These are phyloP conservation scores for Andrena haemorrhoa DNA, from an alignment of 2,888 invertebrate species.

Conservation along the genomic window DNA sequence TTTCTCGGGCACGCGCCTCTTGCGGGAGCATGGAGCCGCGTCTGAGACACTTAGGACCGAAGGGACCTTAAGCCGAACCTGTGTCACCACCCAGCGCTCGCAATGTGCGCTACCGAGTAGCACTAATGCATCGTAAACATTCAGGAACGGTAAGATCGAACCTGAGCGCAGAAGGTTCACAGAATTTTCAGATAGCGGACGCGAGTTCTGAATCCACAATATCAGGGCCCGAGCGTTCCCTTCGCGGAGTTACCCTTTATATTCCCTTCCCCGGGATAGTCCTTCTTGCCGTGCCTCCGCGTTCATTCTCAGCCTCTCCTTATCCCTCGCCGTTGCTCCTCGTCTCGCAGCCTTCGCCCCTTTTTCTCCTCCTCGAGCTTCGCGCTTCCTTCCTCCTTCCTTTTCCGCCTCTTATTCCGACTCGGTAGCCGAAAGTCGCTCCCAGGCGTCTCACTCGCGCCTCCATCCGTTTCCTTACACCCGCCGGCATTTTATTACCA, in stretches of 20 bases:
- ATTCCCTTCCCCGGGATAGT: conserved; percentile 9
- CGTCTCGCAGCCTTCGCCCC: conserved; percentile 10
- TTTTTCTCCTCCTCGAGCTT: conserved; percentile 17
- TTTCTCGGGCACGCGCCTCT: too few species aligned
- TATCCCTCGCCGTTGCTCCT: conserved; percentile 7
- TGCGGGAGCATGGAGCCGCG: too few species aligned
- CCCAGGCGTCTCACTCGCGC: conserved; percentile 52
- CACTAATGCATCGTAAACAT: too few species aligned
- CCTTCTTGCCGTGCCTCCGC: conserved; percentile 14
- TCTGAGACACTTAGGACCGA: too few species aligned
- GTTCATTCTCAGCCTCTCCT: conserved; percentile 18
- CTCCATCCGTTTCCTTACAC: conserved; percentile 53
- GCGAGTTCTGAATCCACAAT: background rate
- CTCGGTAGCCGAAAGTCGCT: conserved; percentile 57
- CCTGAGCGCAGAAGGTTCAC: background rate
- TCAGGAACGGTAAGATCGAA: too few species aligned
- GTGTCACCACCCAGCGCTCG: too few species aligned
- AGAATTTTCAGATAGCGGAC: background rate
- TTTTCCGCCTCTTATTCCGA: conserved; percentile 23
- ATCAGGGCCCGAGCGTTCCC: background rate
- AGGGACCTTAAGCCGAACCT: too few species aligned
- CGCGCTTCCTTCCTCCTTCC: conserved; percentile 41
- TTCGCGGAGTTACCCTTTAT: conserved; percentile 17
- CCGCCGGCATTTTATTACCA: conserved; percentile 74
- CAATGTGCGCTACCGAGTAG: too few species aligned